Conservation (phyloP, 2,113 vertebrate genomes). For the Chlorodrepanis virens region DNA sequence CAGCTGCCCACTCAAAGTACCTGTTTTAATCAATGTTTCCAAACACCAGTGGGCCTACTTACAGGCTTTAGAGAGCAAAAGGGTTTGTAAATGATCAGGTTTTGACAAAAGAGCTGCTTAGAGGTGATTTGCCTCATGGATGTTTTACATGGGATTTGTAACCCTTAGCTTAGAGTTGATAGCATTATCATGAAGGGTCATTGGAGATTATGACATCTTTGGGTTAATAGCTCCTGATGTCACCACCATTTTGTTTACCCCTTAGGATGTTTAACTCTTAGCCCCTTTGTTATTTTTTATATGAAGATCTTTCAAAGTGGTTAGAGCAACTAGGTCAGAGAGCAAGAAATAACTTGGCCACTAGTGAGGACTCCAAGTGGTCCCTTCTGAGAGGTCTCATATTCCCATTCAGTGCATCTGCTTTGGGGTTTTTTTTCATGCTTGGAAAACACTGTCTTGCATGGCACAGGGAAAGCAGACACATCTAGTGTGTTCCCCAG, state of each 20-base stretch:
- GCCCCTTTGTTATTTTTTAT: not conserved
- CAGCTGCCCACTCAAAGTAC: not conserved
- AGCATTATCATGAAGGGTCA: not conserved
- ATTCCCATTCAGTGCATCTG: not conserved
- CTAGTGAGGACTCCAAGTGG: not conserved
- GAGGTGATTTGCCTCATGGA: not conserved
- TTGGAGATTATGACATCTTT: not conserved
- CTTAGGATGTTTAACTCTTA: not conserved
- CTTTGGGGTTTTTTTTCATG: not conserved
- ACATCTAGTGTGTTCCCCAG: not conserved
- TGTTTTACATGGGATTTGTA: not conserved
- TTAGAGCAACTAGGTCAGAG: not conserved
- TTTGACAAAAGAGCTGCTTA: not conserved
- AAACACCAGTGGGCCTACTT: not conserved
- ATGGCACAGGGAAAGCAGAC: not conserved
- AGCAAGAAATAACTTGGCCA: not conserved
- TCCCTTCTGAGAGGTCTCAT: not conserved
- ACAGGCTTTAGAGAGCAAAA: not conserved
- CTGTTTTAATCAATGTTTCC: not conserved
- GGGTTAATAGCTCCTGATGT: not conserved
- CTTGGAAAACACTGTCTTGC: not conserved
- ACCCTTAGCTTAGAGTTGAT: not conserved
- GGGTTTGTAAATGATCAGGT: not conserved
- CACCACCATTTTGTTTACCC: not conserved
- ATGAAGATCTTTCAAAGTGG: not conserved